Evolutionary conservation across 2,888 invertebrate species (phyloP), one percentile per base, ranked within the genome.

Genomic region (Rhopalosiphum nymphaeae): DNA sequence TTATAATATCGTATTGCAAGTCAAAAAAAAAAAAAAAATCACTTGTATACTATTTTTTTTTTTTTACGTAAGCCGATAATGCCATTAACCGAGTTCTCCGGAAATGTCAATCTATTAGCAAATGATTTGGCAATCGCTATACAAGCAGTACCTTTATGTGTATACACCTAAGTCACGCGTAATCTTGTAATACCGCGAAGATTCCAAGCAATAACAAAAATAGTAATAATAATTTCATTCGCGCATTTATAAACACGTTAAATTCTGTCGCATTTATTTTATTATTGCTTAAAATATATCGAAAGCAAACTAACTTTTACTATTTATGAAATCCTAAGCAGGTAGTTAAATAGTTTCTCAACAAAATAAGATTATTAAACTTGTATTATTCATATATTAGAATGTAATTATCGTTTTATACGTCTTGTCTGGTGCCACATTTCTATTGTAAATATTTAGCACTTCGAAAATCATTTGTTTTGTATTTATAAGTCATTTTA

Each of bases 1-100:
- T 84, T 85, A 91, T 85, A 91, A 91, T 91, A 91, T 84, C 42
- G 44, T 85, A 85, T 57, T 56, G 57, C 44, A 11, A 56, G 84
- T 56, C 56, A 29, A 21, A 46, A n/a, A 10, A 86, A 57, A 7
- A 91, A 91, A 10, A 57, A 57, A 49, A 91, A 91, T 86, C n/a
- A 16, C 86, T 53, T n/a, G 57, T 57, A 29, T 29, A 42, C 26
- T 21, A 3, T 67, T 85, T 85, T 85, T 42, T 84, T 44, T 84
- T 91, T 49, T 61, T 92, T 92, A 61, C 46, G 25, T 92, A 61
- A 86, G 57, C 86, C 7, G 25, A 26, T 61, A 92, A 11, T 56
- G 42, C 36, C 44, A 84, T 85, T 91, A 44, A 16, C 44, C 42
- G 29, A 16, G 21, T n/a, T 44, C n/a, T 85, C 56, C 85, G 25